Conservation (phyloP, 2,113 vertebrate species). For the Miniopterus natalensis region DNA sequence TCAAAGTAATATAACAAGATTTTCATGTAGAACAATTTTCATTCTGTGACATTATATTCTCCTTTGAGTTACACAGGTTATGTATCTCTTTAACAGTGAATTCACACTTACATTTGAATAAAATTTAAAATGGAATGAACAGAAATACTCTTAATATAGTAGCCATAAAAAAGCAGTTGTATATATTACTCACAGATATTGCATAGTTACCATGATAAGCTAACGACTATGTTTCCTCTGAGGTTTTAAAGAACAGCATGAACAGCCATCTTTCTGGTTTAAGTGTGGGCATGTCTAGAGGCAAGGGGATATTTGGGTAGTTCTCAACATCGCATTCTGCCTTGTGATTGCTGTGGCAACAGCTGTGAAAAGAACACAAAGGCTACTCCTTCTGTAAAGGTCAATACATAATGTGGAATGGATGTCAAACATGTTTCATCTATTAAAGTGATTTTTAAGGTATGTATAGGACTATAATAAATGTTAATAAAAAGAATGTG, state of each 20-base stretch:
- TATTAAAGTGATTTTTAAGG: slow-evolving; percentile 47
- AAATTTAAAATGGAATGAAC: slow-evolving; percentile 74
- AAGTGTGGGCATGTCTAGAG: slow-evolving; percentile 32
- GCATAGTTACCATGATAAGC: slow-evolving; percentile 72
- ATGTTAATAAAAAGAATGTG: slow-evolving; percentile 15
- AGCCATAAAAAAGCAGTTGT: slow-evolving; percentile 79
- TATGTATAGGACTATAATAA: background rate
- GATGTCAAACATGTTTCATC: background rate
- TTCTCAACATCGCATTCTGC: background rate
- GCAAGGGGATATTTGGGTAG: background rate
- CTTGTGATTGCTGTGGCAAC: slow-evolving; percentile 3
- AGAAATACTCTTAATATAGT: slow-evolving; percentile 71
- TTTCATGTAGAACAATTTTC: slow-evolving; percentile 72
- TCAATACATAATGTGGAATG: background rate
- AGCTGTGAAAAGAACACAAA: slow-evolving; percentile 33
- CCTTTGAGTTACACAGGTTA: slow-evolving; percentile 72
- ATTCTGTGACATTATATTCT: slow-evolving; percentile 70
- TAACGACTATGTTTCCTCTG: slow-evolving; percentile 64
- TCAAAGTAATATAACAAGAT: slow-evolving; percentile 71
- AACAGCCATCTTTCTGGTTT: slow-evolving; percentile 67
- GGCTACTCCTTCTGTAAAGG: background rate
- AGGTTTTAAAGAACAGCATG: slow-evolving; percentile 55
- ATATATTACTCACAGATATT: slow-evolving; percentile 76
- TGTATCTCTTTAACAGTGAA: slow-evolving; percentile 74
- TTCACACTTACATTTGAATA: slow-evolving; percentile 73